Conservation (phyloP, 2,113 vertebrate species). For the Sterna hirundo region DNA sequence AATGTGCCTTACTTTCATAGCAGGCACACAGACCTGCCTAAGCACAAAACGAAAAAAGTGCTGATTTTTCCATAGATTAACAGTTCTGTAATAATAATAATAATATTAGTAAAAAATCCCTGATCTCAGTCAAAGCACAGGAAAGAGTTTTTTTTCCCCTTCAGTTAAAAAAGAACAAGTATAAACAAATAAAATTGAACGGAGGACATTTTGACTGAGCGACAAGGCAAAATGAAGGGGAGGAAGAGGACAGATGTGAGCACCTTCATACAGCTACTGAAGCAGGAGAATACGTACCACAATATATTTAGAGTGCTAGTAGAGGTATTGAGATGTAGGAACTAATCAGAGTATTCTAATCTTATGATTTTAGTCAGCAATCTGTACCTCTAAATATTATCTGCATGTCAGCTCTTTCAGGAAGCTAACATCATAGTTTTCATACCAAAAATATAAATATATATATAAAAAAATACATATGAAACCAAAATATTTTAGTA, state of each 20-base stretch:
- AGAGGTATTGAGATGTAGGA: neutral
- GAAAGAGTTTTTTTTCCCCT: neutral
- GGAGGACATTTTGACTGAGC: neutral
- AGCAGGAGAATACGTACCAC: neutral
- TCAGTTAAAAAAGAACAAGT: neutral
- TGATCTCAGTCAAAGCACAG: neutral
- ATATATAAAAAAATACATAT: neutral
- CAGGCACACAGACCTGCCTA: neutral
- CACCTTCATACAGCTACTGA: neutral
- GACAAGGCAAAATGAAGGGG: neutral
- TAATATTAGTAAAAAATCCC: fast-evolving
- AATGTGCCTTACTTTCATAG: neutral
- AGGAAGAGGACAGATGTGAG: neutral
- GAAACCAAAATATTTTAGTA: neutral
- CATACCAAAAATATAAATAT: neutral
- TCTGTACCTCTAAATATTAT: neutral
- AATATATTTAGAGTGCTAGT: neutral
- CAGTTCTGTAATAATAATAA: neutral
- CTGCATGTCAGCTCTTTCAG: neutral
- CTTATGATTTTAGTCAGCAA: neutral
- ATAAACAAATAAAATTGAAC: neutral
- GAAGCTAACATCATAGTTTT: neutral
- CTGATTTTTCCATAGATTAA: neutral
- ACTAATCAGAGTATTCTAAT: neutral
- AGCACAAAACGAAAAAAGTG: neutral